Base-by-base conservation (phyloP, 2,888 invertebrate genomes). In the Tenthredo distinguenda region DNA sequence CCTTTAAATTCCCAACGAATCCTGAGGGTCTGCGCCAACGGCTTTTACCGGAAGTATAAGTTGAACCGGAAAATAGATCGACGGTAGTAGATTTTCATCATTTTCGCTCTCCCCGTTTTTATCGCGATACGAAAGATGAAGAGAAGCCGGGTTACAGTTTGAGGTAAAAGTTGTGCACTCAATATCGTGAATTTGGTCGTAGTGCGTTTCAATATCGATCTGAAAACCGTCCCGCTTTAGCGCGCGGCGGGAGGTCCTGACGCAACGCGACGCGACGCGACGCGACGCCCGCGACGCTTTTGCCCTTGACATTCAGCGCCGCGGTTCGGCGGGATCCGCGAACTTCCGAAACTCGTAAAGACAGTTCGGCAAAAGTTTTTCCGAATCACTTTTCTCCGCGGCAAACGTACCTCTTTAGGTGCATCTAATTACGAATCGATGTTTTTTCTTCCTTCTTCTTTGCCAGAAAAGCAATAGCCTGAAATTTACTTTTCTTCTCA, bases 261-360 rank as follows among this genome's bases (percentile, higher is more conserved):
- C 87, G 83, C 71, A 74, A 55, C 76, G 72, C 79, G 85, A 87
- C 86, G 87, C 87, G 76, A 87, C 86, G 87, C 87, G 55, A 87
- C 86, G 87, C 87, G 55, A 55, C 55, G 55, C 81, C 74, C 76
- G 72, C 74, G 86, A 87, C 86, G 87, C 87, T 87, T 87, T 89
- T 90, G 91, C 88, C 91, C 90, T 91, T 90, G 91, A 90, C 90
- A 91, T 90, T 90, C 89, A 88, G 83, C 88, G 88, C 87, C 86
- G 77, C 86, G 81, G 62, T 85, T 86, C 86, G 86, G 88, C 88
- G 86, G 84, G 86, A 84, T 85, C 86, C 81, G 81, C 89, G 87
- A 89, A 89, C 87, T 87, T 87, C 81, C 62, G 81, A 81, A 58
- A 3, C 58, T 37, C 81, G 58, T 81, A 58, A 62, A 55, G 81